Conservation (phyloP, 2,797 vertebrate species). For the Avahi laniger region DNA sequence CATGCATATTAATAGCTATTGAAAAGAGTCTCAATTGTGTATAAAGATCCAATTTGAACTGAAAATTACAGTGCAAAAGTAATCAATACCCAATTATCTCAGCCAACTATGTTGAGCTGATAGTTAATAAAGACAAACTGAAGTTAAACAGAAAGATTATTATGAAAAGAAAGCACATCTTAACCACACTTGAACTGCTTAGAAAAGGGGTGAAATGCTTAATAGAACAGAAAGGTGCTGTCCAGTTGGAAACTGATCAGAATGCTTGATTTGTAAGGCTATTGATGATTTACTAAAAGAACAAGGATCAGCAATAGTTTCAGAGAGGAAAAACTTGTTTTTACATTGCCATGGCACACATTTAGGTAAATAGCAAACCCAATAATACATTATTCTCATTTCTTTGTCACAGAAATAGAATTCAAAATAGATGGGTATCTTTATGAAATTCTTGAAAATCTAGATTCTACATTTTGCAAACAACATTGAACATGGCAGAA, state of each 20-base stretch:
- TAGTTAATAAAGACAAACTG: conserved; percentile 15
- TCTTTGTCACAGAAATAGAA: neutral
- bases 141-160: conserved; percentile 51
- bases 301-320: neutral
- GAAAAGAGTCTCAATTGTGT: neutral
- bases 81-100: conserved; percentile 59
- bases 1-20: neutral
- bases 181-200: neutral
- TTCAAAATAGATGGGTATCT: neutral
- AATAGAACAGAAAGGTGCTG: neutral
- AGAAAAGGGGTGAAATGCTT: neutral
- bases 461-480: neutral
- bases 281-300: neutral
- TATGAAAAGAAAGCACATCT: conserved; percentile 1
- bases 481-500: neutral
- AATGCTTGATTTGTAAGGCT: neutral
- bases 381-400: neutral
- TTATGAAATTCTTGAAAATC: neutral
- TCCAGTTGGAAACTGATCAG: neutral
- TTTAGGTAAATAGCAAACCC: neutral
- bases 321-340: neutral
- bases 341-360: neutral
- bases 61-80: conserved; percentile 43
- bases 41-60: neutral
- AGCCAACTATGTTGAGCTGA: conserved; percentile 8